These are phyloP conservation scores for Lucilia cuprina DNA, from an alignment of 1,140 invertebrate genomes.

Conservation along the genomic window DNA sequence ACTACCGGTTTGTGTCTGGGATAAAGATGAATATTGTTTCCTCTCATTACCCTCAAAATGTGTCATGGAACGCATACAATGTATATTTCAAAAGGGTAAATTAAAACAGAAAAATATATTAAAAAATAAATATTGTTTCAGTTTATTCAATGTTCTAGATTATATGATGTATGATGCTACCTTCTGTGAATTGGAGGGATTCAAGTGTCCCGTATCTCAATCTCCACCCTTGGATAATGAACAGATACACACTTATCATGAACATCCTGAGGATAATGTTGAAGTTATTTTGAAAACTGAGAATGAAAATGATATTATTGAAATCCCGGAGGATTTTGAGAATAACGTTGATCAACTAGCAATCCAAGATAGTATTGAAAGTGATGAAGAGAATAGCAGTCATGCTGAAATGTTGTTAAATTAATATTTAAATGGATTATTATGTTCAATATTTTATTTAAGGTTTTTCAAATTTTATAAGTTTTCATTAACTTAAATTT, in stretches of 20 bases:
- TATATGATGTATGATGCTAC: not conserved
- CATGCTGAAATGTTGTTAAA: not conserved
- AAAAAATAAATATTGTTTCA: not conserved
- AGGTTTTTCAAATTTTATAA: too few species aligned
- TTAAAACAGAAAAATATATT: not conserved
- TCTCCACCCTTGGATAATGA: not conserved
- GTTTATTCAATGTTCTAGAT: not conserved
- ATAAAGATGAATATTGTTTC: not conserved
- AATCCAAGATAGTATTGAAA: too few species aligned
- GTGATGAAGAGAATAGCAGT: not conserved
- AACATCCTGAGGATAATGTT: not conserved
- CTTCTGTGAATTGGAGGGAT: not conserved
- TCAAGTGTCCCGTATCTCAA: not conserved
- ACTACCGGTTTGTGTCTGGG: not conserved
- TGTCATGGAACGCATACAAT: not conserved
- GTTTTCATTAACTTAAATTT: too few species aligned
- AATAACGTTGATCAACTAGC: too few species aligned
- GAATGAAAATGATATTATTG: not conserved
- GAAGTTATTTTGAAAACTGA: not conserved
- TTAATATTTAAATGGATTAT: not conserved
- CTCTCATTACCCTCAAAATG: not conserved
- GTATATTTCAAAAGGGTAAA: not conserved
- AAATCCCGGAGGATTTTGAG: not conserved
- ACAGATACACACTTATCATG: not conserved
- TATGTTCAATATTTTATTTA: too few species aligned